These are phyloP conservation scores for Platyscapa corneri DNA, from an alignment of 1,140 invertebrate genomes.

Conservation along the genomic window DNA sequence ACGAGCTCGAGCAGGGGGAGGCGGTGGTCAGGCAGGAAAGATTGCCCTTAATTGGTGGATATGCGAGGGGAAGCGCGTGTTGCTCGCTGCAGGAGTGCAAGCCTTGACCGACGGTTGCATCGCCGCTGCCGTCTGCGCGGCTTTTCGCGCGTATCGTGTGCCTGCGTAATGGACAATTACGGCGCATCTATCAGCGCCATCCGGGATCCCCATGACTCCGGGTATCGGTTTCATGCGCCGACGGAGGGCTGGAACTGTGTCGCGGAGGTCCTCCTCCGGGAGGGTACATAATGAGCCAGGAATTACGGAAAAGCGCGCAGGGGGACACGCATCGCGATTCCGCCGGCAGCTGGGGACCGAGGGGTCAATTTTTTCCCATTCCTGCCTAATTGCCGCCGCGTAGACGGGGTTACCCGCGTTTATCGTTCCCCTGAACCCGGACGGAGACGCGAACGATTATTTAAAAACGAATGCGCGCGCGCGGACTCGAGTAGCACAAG, in stretches of 20 bases:
- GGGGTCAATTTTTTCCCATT: constrained; percentile 21
- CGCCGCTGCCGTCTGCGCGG: neutral
- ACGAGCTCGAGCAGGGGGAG: too few species aligned
- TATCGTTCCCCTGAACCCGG: too few species aligned
- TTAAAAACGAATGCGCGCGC: neutral
- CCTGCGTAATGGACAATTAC: constrained; percentile 56
- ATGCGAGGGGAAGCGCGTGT: constrained; percentile 52
- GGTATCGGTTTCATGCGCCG: constrained; percentile 11
- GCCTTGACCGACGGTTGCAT: constrained; percentile 9
- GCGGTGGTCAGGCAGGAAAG: constrained; percentile 44
- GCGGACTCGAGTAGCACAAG: neutral
- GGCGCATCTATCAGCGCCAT: constrained; percentile 53
- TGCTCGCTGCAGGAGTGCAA: neutral
- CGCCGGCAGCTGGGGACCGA: neutral
- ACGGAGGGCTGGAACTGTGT: neutral
- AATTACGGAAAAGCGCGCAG: neutral
- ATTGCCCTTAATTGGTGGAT: constrained; percentile 62
- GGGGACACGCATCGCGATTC: too few species aligned
- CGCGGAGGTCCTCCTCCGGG: too few species aligned
- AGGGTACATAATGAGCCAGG: neutral
- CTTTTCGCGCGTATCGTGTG: too few species aligned
- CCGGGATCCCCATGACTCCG: too few species aligned
- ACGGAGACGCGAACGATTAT: too few species aligned
- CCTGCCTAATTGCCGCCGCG: neutral
- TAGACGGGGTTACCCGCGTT: neutral